Evolutionary conservation across 2,113 vertebrate species (phyloP), one percentile per base, ranked within the genome.

Genomic region (Ammodytes marinus): DNA sequence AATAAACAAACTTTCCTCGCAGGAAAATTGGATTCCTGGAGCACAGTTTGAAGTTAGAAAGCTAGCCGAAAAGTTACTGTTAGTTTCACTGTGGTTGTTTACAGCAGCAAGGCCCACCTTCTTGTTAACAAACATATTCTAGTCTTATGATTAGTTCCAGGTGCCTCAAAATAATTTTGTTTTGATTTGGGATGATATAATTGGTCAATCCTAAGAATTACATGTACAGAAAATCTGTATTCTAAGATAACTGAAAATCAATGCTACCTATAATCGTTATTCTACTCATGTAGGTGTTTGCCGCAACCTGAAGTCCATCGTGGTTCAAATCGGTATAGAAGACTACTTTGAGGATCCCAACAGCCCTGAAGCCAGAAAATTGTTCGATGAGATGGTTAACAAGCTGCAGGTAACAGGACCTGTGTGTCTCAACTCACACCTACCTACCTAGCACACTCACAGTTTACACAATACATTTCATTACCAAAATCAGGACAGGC

Each of bases 361-460:
- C 90, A 99, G 97, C 89, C 96, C 98, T 0, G 98, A 99, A 76
- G 98, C 98, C 74, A 96, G 96, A 93, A 99, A 98, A 77, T 94
- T 99, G 74, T 99, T 99, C 95, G 98, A 99, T 35, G 98, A 99
- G 86, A 99, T 99, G 98, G 97, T 99, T 42, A 99, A 97, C 91
- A 99, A 99, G 81, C 96, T 99, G 45, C 98, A 99, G 98, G 98
- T 99, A 89, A 75, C 55, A 63, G 13, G 58, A 42, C 8, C 19
- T 74, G 10, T 11, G 15, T 64, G 37, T 57, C 59, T 61, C 37
- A 63, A 27, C 49, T 50, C 50, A 53, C 50, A n/a, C 13, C 13
- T 50, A 50, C 6, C 5, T 1, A 12, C 5, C 49, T 4, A 11
- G 4, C n/a, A 55, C 8, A 2, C 17, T n/a, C 52, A n/a, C 17